A percentile compares a stretch with the other conserved stretches of the same genome.
phyloP scores from a whole-genome alignment of 2,888 invertebrate genomes.

The Andrena fulva region DNA sequence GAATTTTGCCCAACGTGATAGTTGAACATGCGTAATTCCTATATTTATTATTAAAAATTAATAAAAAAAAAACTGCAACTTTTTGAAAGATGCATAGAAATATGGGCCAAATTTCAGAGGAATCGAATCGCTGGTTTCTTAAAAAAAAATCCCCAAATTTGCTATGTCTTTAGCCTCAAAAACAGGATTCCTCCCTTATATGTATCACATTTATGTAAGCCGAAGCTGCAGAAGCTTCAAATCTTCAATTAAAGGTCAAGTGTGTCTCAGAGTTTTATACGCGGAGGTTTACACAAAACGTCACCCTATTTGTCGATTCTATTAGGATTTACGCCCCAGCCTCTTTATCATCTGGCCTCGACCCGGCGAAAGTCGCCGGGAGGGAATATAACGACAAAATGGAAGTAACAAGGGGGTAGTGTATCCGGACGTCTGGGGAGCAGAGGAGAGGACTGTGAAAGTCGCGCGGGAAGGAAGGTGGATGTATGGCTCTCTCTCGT shows the following conservation, averaged over 20 bases:
- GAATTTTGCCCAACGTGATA: no score
- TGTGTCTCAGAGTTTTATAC: neutral
- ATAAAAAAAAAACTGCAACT: no score
- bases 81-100: no score
- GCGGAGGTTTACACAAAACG: conserved; percentile 16
- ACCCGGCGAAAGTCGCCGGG: conserved; percentile 20
- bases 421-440: conserved; percentile 48
- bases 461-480: conserved; percentile 26
- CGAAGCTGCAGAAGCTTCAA: neutral
- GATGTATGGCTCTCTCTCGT: conserved; percentile 28
- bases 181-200: neutral
- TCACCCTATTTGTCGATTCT: conserved; percentile 19
- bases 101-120: no score
- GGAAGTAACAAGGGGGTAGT: conserved; percentile 46
- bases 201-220: neutral
- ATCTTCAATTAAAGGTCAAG: neutral
- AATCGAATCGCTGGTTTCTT: no score
- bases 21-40: no score
- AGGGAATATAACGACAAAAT: conserved; percentile 54
- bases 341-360: conserved; percentile 30
- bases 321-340: conserved; percentile 29
- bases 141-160: no score
- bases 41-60: no score
- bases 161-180: no score
- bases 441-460: conserved; percentile 14